Evolutionary conservation across 2,888 invertebrate species (phyloP).

Genomic region (Muschampia plurimacula): DNA sequence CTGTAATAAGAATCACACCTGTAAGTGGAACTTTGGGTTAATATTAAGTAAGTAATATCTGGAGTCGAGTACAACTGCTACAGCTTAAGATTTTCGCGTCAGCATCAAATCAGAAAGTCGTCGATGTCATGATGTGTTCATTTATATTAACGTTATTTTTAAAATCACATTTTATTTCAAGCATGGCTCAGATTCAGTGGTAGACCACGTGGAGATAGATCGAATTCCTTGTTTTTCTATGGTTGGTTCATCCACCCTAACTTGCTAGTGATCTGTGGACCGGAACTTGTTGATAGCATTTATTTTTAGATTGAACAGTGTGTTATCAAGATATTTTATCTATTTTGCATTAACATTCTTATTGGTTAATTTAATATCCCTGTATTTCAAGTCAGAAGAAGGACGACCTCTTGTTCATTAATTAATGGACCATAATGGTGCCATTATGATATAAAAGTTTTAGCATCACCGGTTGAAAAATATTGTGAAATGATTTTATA

Average conservation of each 20-base stretch:
- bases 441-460: slow-evolving; percentile 18
- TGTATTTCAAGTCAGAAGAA: slow-evolving; percentile 2
- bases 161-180: too few relatives aligned
- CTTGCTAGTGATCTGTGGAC: background rate
- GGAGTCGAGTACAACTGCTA: too few relatives aligned
- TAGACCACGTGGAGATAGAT: too few relatives aligned
- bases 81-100: too few relatives aligned
- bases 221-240: too few relatives aligned
- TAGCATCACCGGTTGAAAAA: slow-evolving; percentile 23
- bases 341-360: slow-evolving; percentile 6
- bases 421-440: slow-evolving; percentile 22
- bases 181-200: too few relatives aligned
- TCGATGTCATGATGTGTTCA: too few relatives aligned
- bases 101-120: too few relatives aligned
- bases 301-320: background rate
- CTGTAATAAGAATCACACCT: background rate
- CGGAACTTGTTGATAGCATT: background rate
- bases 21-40: background rate
- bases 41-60: background rate
- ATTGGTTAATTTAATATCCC: slow-evolving; percentile 15
- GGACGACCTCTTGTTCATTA: slow-evolving; percentile 19
- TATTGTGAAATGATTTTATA: slow-evolving; percentile 26
- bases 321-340: slow-evolving; percentile 13
- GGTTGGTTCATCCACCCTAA: background rate
- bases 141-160: too few relatives aligned